Base-by-base conservation (phyloP, 2,113 vertebrate species). In the Dicaeum eximium region DNA sequence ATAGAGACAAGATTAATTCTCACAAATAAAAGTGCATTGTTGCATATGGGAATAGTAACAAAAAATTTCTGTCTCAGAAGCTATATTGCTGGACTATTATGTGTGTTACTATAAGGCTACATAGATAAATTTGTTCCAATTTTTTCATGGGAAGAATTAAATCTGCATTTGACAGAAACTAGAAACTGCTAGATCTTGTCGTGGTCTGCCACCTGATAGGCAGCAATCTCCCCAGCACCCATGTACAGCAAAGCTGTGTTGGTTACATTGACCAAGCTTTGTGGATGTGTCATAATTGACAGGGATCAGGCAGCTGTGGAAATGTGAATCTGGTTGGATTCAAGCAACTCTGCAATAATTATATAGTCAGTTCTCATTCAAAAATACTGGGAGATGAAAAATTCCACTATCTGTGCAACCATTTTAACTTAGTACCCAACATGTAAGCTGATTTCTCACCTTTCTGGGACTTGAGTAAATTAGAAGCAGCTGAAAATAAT, bases 221-320 rank as follows among this genome's bases (percentile, higher is more conserved):
- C 31, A 71, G 15, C 40, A 48, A 51, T 50, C n/a, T 89, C 37
- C 20, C 22, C 50, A 62, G 20, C 17, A 65, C 6, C 28, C 51
- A 30, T 1, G 15, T 45, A 28, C 22, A 56, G 27, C 75, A 75
- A 58, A 80, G 10, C 28, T 73, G 21, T n/a, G 38, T 2, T 35
- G 31, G 15, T 31, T 85, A 58, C 15, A 21, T 31, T 58, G 38
- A 23, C 13, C 27, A 65, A 65, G 30, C 5, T 51, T 42, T 4
- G 2, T 8, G 5, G 13, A 90, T 42, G 13, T 35, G 47, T 53
- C 0, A 0, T 53, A 42, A 69, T 35, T 16, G 22, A 18, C 30
- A 83, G 45, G 23, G 38, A 73, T 64, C 18, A 60, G n/a, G 25
- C 33, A 84, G 24, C n/a, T 30, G 8, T 48, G 37, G 40, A 77